Base-by-base conservation (phyloP, 2,797 vertebrate genomes). In the Graptemys geographica region DNA sequence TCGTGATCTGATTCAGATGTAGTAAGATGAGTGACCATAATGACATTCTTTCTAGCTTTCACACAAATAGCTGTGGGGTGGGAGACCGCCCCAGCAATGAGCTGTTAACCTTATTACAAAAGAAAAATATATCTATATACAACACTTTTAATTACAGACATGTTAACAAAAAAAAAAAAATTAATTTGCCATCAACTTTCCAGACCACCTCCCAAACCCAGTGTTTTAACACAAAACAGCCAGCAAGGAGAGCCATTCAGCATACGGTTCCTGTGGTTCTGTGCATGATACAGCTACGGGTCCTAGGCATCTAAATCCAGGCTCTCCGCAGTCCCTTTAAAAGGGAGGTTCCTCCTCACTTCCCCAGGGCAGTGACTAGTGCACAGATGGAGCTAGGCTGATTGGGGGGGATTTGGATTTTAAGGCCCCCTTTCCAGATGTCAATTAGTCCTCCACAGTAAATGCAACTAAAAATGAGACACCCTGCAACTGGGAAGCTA, bases 181-280 rank as follows among this genome's bases (percentile, higher is more conserved):
- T 93, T 92, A 81, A 97, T 94, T 86, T 94, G 85, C 95, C 93
- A 97, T 95, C 95, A 95, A 95, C 88, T 95, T 97, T 95, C 96
- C 55, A 97, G 80, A 95, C 96, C 69, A 87, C 86, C 91, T 90
- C 86, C 62, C 37, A 93, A 95, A 96, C 56, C 90, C 94, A 89
- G 85, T 89, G 84, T 86, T 92, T 81, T 90, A 94, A 94, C 95
- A 93, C 96, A 19, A 87, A 96, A 96, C 33, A 98, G 47, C 91
- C 2, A 11, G 96, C 97, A 97, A 95, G 96, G 93, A 97, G 90
- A 97, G 95, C 96, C 97, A 97, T 97, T 94, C 84, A 72, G 82
- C 79, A 4, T 3, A 19, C 87, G 94, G 69, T 59, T 92, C 93
- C 97, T 83, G 87, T 83, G 94, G 89, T 87, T 89, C 86, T 81